A percentile compares a stretch with the other conserved stretches of the same genome.
phyloP scores from a whole-genome alignment of 2,797 vertebrate species.

The Oreonectes daqikongensis region DNA sequence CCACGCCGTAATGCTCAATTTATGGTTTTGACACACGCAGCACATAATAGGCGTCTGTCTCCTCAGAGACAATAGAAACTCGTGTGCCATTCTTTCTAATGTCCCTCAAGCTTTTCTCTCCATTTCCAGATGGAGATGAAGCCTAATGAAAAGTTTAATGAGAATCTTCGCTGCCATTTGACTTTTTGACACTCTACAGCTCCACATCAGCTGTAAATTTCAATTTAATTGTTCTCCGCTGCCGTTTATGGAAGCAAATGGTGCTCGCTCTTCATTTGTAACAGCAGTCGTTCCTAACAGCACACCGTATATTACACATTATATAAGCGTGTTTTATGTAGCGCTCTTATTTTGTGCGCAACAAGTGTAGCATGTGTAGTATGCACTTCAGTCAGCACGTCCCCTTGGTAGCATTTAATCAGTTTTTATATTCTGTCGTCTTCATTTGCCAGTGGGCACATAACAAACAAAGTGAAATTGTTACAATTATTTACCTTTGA shows the following conservation, averaged over 20 bases:
- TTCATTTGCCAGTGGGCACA: constrained; percentile 57
- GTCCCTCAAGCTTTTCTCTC: constrained; percentile 36
- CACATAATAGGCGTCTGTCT: constrained; percentile 36
- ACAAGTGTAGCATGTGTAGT: background rate
- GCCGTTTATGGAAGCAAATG: constrained; percentile 41
- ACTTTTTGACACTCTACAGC: constrained; percentile 29
- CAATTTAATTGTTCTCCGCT: constrained; percentile 36
- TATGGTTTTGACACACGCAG: constrained; percentile 41
- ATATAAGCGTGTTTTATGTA: constrained; percentile 51
- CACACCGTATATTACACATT: background rate
- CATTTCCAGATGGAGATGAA: constrained; percentile 48
- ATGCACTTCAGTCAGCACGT: constrained; percentile 38
- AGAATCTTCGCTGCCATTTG: constrained; percentile 43
- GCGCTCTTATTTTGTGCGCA: constrained; percentile 7
- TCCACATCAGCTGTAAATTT: constrained; percentile 33
- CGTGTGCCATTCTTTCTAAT: constrained; percentile 36
- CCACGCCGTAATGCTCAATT: constrained; percentile 53
- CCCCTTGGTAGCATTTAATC: constrained; percentile 38
- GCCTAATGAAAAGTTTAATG: constrained; percentile 54
- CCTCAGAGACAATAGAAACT: constrained; percentile 38
- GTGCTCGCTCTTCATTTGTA: constrained; percentile 31
- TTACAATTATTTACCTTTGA: constrained; percentile 63
- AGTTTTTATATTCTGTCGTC: constrained; percentile 51
- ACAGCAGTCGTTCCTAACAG: constrained; percentile 10
- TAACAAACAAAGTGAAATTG: constrained; percentile 58